Evolutionary conservation across 2,797 vertebrate genomes (phyloP), one percentile per base, ranked within the genome.

Genomic region (Silurus aristotelis): DNA sequence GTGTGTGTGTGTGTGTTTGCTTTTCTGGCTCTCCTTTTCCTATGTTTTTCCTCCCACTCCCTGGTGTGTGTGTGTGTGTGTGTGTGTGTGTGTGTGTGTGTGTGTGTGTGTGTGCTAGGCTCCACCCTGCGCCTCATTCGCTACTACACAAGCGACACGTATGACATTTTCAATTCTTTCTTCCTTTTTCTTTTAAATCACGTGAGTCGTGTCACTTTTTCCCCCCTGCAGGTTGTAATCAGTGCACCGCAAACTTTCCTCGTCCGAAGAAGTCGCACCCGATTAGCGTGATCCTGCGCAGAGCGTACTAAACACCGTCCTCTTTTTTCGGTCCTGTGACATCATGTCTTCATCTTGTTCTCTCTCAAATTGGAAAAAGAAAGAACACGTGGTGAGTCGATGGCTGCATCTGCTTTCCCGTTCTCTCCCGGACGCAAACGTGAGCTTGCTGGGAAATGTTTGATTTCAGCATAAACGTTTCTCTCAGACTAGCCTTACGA

Each of bases 121-220:
- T 80, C 77, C 77, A 80, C 77, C 77, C 77, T 80, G 13, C 60
- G 63, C 77, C 77, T 56, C 63, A 6, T 38, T 64, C 38, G n/a
- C 77, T 64, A 63, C 22, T 46, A 63, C 61, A 63, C 76, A 43
- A 79, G 60, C 77, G 61, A 14, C 19, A 63, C 0, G 6, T n/a
- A 19, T 22, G 19, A 63, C 22, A 8, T 22, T 63, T 63, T 63
- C 61, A 7, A 5, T 9, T 6, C 61, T 22, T 8, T 7, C 20
- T 7, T 8, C 17, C 7, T 61, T 61, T 61, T 61, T 22, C 63
- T 63, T 64, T 46, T 9, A 4, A 2, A 15, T 48, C 38, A 25
- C 60, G 58, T 61, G 76, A 58, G 31, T 77, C 56, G 38, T 64
- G 77, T 55, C 46, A 14, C 58, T 61, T 20, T 31, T 12, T 22